Evolutionary conservation across 2,797 vertebrate species (phyloP).

Genomic region (Notamacropus eugenii): DNA sequence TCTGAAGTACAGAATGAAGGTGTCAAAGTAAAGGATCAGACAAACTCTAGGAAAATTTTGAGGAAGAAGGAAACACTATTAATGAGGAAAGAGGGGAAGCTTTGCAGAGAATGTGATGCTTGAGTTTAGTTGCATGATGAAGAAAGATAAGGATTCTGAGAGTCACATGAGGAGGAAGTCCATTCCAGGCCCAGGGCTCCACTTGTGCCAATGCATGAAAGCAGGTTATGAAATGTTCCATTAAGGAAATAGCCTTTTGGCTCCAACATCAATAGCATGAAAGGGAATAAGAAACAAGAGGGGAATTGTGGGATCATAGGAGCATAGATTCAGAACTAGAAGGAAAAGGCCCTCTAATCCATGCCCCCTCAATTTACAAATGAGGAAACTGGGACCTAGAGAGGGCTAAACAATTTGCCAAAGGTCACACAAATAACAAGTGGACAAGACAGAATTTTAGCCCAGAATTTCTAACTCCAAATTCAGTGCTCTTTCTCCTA

Average conservation of each 20-base stretch:
- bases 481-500: not conserved
- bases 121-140: not conserved
- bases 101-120: not conserved
- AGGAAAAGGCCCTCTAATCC: not conserved
- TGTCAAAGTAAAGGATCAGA: not conserved
- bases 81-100: not conserved
- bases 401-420: not conserved
- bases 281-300: not conserved
- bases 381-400: not conserved
- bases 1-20: not conserved
- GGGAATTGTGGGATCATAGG: not conserved
- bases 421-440: not conserved
- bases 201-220: not conserved
- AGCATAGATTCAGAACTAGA: not conserved
- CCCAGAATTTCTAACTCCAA: not conserved
- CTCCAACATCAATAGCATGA: not conserved
- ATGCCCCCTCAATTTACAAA: not conserved
- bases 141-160: not conserved
- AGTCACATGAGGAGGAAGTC: not conserved
- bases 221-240: not conserved
- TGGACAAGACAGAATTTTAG: not conserved
- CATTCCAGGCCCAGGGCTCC: not conserved
- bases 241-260: not conserved
- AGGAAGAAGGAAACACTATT: not conserved
- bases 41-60: not conserved